A percentile compares a stretch with the other conserved stretches of the same genome.
Evolutionary conservation across 2,888 invertebrate species (phyloP).

Genomic region (Drosophila dives): DNA sequence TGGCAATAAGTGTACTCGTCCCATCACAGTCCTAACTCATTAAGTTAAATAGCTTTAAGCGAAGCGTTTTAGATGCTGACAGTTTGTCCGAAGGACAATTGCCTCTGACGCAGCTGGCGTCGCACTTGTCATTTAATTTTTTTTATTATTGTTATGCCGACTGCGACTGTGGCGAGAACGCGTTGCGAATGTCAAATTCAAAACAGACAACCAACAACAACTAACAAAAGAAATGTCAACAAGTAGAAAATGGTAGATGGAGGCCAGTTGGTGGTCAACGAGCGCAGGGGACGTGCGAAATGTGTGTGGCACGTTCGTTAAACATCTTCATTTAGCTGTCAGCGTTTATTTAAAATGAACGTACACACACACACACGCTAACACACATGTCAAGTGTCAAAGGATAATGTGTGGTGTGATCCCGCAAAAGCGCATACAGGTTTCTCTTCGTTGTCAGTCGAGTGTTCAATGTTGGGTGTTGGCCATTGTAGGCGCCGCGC

Average conservation of each 20-base stretch:
- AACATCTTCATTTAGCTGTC: constrained; percentile 78
- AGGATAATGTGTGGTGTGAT: constrained; percentile 24
- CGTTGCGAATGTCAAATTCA: constrained; percentile 62
- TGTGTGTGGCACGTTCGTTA: constrained; percentile 69
- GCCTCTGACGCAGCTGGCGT: constrained; percentile 37
- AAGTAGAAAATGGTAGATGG: constrained; percentile 6
- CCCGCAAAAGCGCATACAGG: constrained; percentile 29
- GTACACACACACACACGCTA: constrained; percentile 4
- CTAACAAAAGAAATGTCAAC: constrained; percentile 47
- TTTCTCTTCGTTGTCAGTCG: constrained; percentile 18
- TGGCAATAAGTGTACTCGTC: constrained; percentile 1
- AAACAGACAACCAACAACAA: constrained; percentile 14
- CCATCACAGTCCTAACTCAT: constrained; percentile 40
- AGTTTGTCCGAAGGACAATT: constrained; percentile 32
- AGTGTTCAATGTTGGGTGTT: constrained; percentile 1
- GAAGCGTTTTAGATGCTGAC: background rate
- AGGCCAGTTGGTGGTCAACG: background rate
- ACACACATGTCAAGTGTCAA: constrained; percentile 13
- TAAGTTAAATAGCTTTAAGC: constrained; percentile 36
- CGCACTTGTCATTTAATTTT: constrained; percentile 26
- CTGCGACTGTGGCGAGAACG: constrained; percentile 43
- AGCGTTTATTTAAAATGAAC: constrained; percentile 72
- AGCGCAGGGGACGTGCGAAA: constrained; percentile 34
- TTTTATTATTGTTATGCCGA: constrained; percentile 15
- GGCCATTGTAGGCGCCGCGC: constrained; percentile 33